Evolutionary conservation across 2,888 invertebrate species (phyloP).

Genomic region (Eupithecia inturbata): DNA sequence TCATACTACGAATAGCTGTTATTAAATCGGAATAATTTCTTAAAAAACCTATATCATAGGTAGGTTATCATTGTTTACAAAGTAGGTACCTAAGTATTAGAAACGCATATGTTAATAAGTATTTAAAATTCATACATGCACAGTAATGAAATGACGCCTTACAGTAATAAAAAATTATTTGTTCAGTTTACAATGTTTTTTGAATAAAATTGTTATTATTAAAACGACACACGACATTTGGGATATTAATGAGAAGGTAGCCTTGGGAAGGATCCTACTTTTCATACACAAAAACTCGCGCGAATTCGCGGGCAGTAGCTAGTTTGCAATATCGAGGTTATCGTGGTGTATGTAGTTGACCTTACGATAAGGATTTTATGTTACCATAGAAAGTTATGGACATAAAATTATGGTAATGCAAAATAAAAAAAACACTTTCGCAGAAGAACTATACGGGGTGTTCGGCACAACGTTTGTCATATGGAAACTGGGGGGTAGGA

Average conservation of each 20-base stretch:
- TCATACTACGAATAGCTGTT: background rate
- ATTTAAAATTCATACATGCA: background rate
- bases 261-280: no score
- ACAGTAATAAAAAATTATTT: background rate
- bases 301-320: background rate
- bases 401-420: background rate
- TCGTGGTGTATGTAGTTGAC: slow-evolving; percentile 16
- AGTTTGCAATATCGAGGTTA: slow-evolving; percentile 23
- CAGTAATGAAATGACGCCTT: background rate
- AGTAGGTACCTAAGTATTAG: background rate
- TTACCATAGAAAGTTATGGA: slow-evolving; percentile 2
- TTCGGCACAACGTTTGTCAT: no score
- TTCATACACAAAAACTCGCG: background rate
- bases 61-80: background rate
- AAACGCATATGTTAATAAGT: background rate
- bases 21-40: no score
- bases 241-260: no score
- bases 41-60: no score
- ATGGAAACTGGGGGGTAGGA: no score
- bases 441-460: no score
- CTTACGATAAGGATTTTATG: slow-evolving; percentile 20
- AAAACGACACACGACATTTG: no score
- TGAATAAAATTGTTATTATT: no score
- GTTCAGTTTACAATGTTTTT: no score
- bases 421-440: background rate